Conservation (phyloP, 2,113 vertebrate species). For the Serinus canaria region DNA sequence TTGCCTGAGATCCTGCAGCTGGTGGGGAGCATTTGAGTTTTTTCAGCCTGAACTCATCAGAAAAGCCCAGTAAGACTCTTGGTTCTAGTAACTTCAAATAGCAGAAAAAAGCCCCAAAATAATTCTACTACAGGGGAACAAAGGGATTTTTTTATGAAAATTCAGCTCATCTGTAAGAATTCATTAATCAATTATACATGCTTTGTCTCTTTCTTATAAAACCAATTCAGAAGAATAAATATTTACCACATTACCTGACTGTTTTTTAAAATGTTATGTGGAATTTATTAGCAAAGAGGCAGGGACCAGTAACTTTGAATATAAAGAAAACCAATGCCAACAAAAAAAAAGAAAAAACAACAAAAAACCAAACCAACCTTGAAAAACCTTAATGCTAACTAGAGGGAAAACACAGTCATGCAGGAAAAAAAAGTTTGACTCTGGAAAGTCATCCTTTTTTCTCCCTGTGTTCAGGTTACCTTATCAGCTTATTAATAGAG, state of each 20-base stretch:
- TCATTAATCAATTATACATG: background rate
- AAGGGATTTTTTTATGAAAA: accelerated
- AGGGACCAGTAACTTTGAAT: background rate
- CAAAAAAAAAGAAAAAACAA: background rate
- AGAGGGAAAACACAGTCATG: background rate
- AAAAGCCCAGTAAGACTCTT: background rate
- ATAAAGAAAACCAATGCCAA: background rate
- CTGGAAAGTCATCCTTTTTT: background rate
- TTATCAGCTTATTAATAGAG: background rate
- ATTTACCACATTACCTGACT: background rate
- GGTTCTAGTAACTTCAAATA: background rate
- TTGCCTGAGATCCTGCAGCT: background rate
- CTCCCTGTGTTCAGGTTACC: background rate
- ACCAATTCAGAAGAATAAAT: background rate
- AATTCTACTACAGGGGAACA: background rate
- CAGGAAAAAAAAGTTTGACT: background rate
- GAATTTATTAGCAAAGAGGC: background rate
- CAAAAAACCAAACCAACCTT: background rate
- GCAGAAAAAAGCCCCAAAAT: background rate
- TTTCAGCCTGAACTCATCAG: background rate
- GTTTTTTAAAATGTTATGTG: background rate
- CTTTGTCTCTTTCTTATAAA: background rate
- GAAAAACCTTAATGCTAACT: background rate
- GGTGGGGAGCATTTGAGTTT: background rate
- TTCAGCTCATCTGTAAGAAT: background rate